These are phyloP conservation scores for Drosophila testacea DNA, from an alignment of 2,888 invertebrate genomes.

Conservation along the genomic window DNA sequence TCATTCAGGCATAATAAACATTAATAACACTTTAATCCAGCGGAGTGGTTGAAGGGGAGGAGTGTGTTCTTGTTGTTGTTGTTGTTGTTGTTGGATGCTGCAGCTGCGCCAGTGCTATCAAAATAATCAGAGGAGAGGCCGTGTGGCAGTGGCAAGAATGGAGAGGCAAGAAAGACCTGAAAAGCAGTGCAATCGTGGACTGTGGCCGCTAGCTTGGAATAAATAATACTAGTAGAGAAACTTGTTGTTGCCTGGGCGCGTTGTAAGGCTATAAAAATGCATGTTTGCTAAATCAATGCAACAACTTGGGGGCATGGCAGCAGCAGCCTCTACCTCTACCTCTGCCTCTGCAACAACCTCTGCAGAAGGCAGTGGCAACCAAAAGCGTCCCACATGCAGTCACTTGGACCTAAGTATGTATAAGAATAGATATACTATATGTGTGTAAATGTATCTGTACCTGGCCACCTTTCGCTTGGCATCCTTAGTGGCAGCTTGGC, in stretches of 20 bases:
- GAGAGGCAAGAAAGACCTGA: constrained; percentile 7
- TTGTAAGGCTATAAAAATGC: constrained; percentile 79
- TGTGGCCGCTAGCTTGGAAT: constrained; percentile 71
- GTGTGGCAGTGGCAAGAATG: neutral
- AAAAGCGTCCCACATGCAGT: constrained; percentile 70
- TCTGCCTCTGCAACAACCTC: constrained; percentile 14
- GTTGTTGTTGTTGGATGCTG: constrained; percentile 6
- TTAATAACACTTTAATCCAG: constrained; percentile 83
- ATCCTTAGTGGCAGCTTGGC: constrained; percentile 66
- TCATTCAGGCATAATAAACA: constrained; percentile 83
- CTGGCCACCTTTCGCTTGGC: constrained; percentile 77
- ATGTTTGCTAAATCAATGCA: constrained; percentile 83
- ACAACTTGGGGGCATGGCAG: constrained; percentile 80
- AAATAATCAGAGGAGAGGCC: constrained; percentile 71
- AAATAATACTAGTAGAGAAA: constrained; percentile 76
- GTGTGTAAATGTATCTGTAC: constrained; percentile 36
- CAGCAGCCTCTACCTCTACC: constrained; percentile 17
- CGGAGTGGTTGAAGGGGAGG: constrained; percentile 20
- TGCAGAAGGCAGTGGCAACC: constrained; percentile 40
- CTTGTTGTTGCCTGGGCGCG: constrained; percentile 78
- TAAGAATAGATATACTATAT: neutral
- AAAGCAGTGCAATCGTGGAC: constrained; percentile 71
- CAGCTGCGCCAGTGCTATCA: constrained; percentile 69
- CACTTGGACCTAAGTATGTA: constrained; percentile 42
- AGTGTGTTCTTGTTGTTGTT: no score